Base-by-base conservation (phyloP, 30 jellyfish, hydroid and myxozoan genomes). In the Chironex yamaguchii region DNA sequence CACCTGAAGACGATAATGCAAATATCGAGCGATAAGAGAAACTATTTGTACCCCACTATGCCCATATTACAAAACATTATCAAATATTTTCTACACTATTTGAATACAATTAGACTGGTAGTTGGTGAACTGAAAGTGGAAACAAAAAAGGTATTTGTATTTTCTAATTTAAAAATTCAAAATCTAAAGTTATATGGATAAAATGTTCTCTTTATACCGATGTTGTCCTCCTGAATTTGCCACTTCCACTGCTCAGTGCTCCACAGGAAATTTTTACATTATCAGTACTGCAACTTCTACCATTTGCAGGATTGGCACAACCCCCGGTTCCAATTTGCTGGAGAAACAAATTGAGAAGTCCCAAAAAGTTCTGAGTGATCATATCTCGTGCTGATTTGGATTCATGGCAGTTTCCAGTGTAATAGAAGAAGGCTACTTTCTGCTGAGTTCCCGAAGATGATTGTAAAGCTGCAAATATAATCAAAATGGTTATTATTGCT, bases 361-460 rank as follows among this genome's bases (percentile, higher is more conserved):
- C 31, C 12, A 83, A 32, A 82, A 95, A 95, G 48, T 90, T 89
- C 31, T 49, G 66, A 17, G 86, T 87, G 62, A 95, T 89, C 52
- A 71, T 89, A 2, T 71, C 85, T 50, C 90, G 89, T 0, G 97
- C 99, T 22, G 75, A 82, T 3, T 64, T 78, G 74, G 89, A 77
- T 13, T 84, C 91, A 71, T 89, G 97, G 42, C 99, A 95, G 79
- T 70, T 85, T 6, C 99, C 99, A 1, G 97, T 27, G 64, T 26
- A 95, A 87, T 95, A 95, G 64, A 75, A 78, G 89, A 89, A 71
- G 82, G 76, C 58, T 88, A 95, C 76, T 36, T 81, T 66, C 67
- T 95, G 99, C 0, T 89, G 75, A 96, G 85, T 85, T 13, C 99
- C 99, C 51, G 84, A 96, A 26, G 72, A 72, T 32, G 96, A 28